These are phyloP conservation scores for Xestia xanthographa DNA, from an alignment of 2,888 invertebrate genomes.

Conservation along the genomic window DNA sequence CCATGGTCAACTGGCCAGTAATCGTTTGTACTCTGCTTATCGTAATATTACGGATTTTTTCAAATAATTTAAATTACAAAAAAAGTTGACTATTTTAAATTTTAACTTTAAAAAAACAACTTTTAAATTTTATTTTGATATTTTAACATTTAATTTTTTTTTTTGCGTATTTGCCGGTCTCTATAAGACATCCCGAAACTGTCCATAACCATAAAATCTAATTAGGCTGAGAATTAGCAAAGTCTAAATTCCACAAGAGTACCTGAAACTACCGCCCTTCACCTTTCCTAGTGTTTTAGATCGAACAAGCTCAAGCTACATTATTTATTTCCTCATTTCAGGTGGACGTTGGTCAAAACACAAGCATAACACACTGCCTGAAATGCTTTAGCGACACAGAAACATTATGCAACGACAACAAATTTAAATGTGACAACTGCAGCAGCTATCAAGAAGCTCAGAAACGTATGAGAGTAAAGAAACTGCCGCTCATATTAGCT, in stretches of 20 bases:
- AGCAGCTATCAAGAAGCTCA: conserved; percentile 99
- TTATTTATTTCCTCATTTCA: conserved; percentile 84
- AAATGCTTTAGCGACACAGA: conserved; percentile 99
- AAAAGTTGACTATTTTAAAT: too few relatives aligned
- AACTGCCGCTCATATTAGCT: conserved; percentile 99
- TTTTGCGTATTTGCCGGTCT: too few relatives aligned
- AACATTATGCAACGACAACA: conserved; percentile 99
- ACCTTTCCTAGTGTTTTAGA: too few relatives aligned
- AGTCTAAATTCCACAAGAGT: too few relatives aligned
- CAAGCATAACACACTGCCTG: conserved; percentile 99
- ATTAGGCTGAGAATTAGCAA: background rate
- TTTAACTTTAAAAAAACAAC: too few relatives aligned
- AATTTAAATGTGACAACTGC: conserved; percentile 99
- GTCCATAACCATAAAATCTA: background rate
- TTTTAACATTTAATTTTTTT: too few relatives aligned
- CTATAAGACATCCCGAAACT: too few relatives aligned
- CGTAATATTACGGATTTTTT: background rate
- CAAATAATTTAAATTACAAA: too few relatives aligned
- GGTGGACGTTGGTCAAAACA: conserved; percentile 99
- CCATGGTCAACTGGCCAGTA: background rate
- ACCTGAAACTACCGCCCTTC: too few relatives aligned
- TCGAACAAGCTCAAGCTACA: background rate
- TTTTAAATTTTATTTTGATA: too few relatives aligned
- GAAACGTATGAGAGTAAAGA: conserved; percentile 99
- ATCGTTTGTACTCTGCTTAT: background rate